Conservation (phyloP, 1,140 invertebrate genomes). For the Drosophila ananassae region DNA sequence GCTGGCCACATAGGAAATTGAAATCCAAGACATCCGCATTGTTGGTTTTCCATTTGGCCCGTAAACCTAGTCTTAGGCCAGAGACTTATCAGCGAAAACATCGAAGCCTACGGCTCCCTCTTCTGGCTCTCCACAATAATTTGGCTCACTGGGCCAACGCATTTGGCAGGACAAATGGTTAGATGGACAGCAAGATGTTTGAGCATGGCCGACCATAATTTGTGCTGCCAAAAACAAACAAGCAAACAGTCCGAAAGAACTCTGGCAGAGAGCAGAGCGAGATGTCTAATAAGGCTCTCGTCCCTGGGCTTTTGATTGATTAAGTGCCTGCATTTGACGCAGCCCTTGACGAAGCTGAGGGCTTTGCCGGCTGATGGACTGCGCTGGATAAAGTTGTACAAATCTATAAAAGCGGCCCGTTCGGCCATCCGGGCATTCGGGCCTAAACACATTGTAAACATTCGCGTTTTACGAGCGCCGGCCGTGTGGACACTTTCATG, state of each 20-base stretch:
- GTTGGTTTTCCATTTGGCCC: constrained; percentile 1
- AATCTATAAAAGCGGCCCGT: constrained; percentile 49
- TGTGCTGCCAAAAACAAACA: constrained; percentile 75
- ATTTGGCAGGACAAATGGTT: constrained; percentile 35
- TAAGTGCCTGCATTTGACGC: constrained; percentile 77
- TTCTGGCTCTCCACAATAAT: constrained; percentile 27
- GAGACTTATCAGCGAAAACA: constrained; percentile 21
- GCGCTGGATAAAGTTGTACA: constrained; percentile 67
- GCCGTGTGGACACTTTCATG: constrained; percentile 56
- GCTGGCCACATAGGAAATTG: constrained; percentile 13
- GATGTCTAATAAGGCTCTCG: constrained; percentile 43
- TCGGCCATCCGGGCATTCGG: neutral
- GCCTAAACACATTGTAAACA: constrained; percentile 71
- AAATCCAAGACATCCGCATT: constrained; percentile 12
- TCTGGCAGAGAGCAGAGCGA: constrained; percentile 38
- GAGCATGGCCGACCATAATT: constrained; percentile 66
- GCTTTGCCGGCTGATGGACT: constrained; percentile 27
- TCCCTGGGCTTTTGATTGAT: constrained; percentile 66
- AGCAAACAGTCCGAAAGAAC: constrained; percentile 53
- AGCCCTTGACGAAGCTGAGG: constrained; percentile 40
- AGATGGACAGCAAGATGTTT: constrained; percentile 58
- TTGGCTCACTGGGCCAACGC: constrained; percentile 7
- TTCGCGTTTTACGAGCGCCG: constrained; percentile 43
- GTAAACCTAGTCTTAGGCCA: constrained; percentile 18
- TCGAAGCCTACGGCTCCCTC: constrained; percentile 17